Evolutionary conservation across 2,113 vertebrate genomes (phyloP).

Genomic region (Callipepla squamata): DNA sequence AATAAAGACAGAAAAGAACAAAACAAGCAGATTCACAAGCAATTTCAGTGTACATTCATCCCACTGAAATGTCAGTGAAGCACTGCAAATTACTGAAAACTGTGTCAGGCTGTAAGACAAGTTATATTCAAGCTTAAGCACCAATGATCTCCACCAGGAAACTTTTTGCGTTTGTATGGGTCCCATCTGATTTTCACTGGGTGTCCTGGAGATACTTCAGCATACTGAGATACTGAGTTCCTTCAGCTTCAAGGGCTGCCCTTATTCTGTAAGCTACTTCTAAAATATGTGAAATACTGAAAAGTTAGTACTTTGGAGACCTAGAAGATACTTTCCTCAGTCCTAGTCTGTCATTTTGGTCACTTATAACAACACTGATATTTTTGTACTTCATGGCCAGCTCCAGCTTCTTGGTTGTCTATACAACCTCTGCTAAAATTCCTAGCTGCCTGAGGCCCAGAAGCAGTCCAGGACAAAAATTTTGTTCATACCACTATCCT

Average conservation of each 20-base stretch:
- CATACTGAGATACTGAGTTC: not conserved
- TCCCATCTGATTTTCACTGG: not conserved
- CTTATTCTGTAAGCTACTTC: not conserved
- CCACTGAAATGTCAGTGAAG: not conserved
- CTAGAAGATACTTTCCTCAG: not conserved
- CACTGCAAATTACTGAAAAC: not conserved
- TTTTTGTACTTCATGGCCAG: not conserved
- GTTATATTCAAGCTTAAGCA: not conserved
- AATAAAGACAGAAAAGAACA: too few species aligned
- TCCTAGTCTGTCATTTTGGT: not conserved
- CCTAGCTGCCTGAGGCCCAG: not conserved
- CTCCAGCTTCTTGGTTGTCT: not conserved
- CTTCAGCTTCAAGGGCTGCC: not conserved
- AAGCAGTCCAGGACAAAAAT: not conserved
- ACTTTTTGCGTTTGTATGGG: not conserved
- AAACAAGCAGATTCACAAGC: not conserved
- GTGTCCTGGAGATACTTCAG: not conserved
- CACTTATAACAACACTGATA: not conserved
- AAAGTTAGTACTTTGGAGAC: not conserved
- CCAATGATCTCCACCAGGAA: not conserved
- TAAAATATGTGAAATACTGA: not conserved
- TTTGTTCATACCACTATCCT: not conserved
- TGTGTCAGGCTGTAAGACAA: not conserved
- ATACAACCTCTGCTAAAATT: not conserved
- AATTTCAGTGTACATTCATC: not conserved